These are phyloP conservation scores for Lycodopsis pacificus DNA, from an alignment of 2,797 vertebrate genomes.

Conservation along the genomic window DNA sequence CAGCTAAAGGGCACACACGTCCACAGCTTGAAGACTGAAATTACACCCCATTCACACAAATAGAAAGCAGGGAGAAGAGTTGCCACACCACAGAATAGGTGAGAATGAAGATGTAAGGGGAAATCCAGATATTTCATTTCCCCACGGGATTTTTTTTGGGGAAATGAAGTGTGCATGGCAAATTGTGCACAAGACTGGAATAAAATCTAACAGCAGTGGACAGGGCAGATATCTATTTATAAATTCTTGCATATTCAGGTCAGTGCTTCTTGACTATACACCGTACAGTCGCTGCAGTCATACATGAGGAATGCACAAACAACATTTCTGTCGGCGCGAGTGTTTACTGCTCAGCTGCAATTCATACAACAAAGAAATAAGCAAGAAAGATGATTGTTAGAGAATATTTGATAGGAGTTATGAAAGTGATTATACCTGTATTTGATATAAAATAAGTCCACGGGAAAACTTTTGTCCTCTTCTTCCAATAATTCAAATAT, in stretches of 20 bases:
- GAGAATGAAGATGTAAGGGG: conserved; percentile 17
- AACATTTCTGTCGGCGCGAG: conserved; percentile 22
- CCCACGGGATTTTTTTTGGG: neutral
- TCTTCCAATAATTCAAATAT: neutral
- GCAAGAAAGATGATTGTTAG: neutral
- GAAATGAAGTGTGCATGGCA: conserved; percentile 24
- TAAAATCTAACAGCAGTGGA: conserved; percentile 64
- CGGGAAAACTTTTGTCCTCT: neutral
- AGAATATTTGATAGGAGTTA: neutral
- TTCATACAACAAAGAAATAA: neutral
- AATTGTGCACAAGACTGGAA: conserved; percentile 67
- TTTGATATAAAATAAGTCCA: neutral
- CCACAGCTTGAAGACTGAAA: conserved; percentile 67
- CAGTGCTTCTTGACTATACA: conserved; percentile 79
- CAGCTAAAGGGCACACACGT: conserved; percentile 52
- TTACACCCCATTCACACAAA: conserved; percentile 78
- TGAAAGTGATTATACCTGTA: neutral
- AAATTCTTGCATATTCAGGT: conserved; percentile 81
- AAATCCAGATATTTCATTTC: conserved; percentile 1
- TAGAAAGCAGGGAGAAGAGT: conserved; percentile 58
- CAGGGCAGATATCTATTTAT: conserved; percentile 82
- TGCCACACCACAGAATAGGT: conserved; percentile 26
- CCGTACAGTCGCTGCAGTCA: conserved; percentile 58
- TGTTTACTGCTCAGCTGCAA: conserved; percentile 37
- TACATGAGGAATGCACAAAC: conserved; percentile 57